Evolutionary conservation across 2,888 invertebrate species (phyloP), one percentile per base, ranked within the genome.

Genomic region (Calephelis perditalis): DNA sequence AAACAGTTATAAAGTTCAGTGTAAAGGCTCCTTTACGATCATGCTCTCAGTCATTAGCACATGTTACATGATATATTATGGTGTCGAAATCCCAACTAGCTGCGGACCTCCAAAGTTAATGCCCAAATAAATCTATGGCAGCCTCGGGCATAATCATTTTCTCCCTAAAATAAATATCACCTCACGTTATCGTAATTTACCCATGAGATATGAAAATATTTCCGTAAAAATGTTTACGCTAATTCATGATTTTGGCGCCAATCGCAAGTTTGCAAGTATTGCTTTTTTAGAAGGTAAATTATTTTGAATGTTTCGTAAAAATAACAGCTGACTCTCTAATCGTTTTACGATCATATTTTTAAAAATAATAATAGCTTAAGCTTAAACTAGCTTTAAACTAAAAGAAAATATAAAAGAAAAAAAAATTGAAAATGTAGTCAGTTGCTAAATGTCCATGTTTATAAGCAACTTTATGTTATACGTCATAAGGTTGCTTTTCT

Each of bases 91-190:
- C 57, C 59, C 62, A 63, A 62, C 65, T 63, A 58, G 44, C 65
- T 46, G 44, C 49, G 63, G 63, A 62, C 59, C 62, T 61, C 63
- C 62, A 61, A 65, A 63, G 61, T 62, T 62, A 62, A 67, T 62
- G 62, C 60, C 54, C 63, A 64, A 58, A 67, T 68, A 68, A 68
- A 68, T 68, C 67, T 54, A 54, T 3, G 36, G 52, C 52, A 67
- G 62, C 60, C 60, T 49, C 61, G 56, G 15, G 49, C 63, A 65
- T 67, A 65, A 65, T 67, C 64, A 67, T 63, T 65, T 44, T 64
- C 62, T 65, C 61, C 54, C 61, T 62, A 64, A 66, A 68, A 66
- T 68, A 65, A 67, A 67, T 67, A 67, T 63, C 63, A 62, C 62
- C 64, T 63, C 60, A 64, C 62, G 66, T 65, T 62, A 63, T 63